phyloP scores from a whole-genome alignment of 2,113 vertebrate genomes.

The Pardalotus punctatus region DNA sequence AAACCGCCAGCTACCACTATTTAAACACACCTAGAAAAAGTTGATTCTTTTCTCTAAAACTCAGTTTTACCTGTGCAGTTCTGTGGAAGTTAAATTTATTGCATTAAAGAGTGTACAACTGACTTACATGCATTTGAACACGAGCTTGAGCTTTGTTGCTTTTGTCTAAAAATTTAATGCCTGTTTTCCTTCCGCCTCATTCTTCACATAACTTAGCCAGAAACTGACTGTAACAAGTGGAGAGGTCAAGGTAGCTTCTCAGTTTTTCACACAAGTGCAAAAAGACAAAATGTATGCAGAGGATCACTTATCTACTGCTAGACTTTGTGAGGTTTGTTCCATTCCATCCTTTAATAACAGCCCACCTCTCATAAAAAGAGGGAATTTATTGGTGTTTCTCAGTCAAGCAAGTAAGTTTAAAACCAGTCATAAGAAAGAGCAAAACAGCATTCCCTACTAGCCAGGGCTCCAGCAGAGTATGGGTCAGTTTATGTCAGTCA shows the following conservation, averaged over 20 bases:
- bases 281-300: neutral
- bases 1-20: neutral
- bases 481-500: constrained; percentile 69
- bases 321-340: neutral
- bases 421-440: neutral
- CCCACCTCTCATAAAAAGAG: neutral
- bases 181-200: rapidly evolving
- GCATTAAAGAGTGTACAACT: neutral
- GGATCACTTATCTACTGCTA: neutral
- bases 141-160: neutral
- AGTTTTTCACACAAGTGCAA: neutral
- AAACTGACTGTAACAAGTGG: neutral
- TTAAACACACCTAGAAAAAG: neutral
- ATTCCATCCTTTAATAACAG: neutral
- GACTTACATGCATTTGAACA: rapidly evolving
- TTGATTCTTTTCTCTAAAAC: neutral
- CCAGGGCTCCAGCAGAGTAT: neutral
- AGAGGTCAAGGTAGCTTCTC: neutral
- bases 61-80: neutral
- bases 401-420: neutral
- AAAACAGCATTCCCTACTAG: neutral
- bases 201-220: neutral
- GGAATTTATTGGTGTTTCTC: neutral
- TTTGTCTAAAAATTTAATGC: neutral
- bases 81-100: neutral